Evolutionary conservation across 2,888 invertebrate genomes (phyloP), one percentile per base, ranked within the genome.

Genomic region (Griposia aprilina): DNA sequence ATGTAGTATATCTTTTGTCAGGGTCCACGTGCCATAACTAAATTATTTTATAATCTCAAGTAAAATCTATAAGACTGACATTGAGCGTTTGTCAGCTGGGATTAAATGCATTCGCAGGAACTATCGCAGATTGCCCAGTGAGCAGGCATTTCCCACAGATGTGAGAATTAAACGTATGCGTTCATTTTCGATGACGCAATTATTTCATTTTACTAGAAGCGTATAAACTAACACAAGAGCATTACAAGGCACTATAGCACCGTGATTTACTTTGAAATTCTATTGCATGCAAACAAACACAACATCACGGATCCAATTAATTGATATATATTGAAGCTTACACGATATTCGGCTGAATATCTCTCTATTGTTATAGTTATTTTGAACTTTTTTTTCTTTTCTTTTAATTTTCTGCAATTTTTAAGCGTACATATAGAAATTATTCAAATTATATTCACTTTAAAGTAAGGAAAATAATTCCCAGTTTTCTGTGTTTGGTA

Each of bases 51-150:
- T 73, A 76, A 81, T 83, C 85, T 52, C 2, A 4, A 77, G 41
- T 71, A 20, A 60, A 73, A 85, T 83, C 82, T 76, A 68, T 79
- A 71, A 75, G 66, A 57, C 26, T 73, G 48, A 41, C 73, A 72
- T 59, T 36, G 71, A 76, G 57, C 84, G 60, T 79, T 76, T 69
- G 83, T 83, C 74, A 86, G 86, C 80, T 67, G 36, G 70, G 80
- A 86, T 76, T 79, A 80, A 84, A 84, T 83, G 83, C 84, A 86
- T 83, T 84, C 72, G 36, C 68, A 86, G 72, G 70, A 86, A 80
- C 86, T 83, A 70, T 83, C 82, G 23, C 52, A 71, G 79, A 84
- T 85, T 69, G 83, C 82, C 72, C 86, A 82, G 80, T 74, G 86
- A 74, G 80, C 86, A 79, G 72, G 71, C 70, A 63, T 55, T 68